Evolutionary conservation across 2,888 invertebrate species (phyloP).

Genomic region (Dusona sp.): DNA sequence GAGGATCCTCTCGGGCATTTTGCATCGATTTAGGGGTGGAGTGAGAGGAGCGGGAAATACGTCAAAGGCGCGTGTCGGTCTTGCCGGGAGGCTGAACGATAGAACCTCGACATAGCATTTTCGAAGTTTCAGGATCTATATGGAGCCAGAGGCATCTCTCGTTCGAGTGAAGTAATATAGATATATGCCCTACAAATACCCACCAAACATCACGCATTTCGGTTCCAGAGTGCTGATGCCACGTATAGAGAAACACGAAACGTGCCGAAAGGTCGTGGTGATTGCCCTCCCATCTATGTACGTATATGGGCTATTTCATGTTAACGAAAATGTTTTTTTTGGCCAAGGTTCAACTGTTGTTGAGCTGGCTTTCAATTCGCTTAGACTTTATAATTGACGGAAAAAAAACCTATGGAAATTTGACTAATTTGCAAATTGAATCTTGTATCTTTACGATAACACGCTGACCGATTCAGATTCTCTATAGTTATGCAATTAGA

Average conservation of each 20-base stretch:
- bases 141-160: conserved; percentile 45
- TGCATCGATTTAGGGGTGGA: conserved; percentile 58
- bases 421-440: neutral
- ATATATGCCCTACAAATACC: conserved; percentile 51
- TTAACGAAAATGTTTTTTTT: neutral
- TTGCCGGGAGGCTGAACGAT: conserved; percentile 56
- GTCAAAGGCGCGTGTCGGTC: conserved; percentile 61
- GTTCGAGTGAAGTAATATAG: conserved; percentile 18
- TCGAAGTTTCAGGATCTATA: conserved; percentile 59
- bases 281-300: conserved; percentile 66
- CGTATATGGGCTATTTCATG: conserved; percentile 22
- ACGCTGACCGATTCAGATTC: neutral
- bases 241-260: conserved; percentile 64
- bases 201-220: conserved; percentile 55
- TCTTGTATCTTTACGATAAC: neutral
- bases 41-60: conserved; percentile 38
- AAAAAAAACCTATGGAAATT: neutral
- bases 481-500: no score
- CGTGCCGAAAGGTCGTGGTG: conserved; percentile 71
- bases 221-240: conserved; percentile 64
- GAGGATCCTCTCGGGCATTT: conserved; percentile 57
- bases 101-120: conserved; percentile 50
- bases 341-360: neutral
- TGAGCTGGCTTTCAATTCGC: neutral
- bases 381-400: neutral